Evolutionary conservation across 2,888 invertebrate species (phyloP).

Genomic region (Ernsta delagoae): DNA sequence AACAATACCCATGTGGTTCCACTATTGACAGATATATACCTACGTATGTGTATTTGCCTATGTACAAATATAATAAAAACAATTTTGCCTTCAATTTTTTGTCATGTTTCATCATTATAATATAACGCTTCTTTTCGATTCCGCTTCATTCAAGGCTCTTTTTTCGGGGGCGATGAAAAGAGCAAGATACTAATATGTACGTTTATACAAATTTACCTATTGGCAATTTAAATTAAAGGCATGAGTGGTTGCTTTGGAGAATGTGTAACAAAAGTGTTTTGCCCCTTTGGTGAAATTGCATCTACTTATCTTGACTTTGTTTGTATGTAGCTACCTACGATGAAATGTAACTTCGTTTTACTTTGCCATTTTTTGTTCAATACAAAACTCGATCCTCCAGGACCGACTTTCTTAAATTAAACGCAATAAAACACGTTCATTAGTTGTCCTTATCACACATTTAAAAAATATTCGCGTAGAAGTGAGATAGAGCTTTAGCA

Average conservation of each 20-base stretch:
- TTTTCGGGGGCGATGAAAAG: neutral
- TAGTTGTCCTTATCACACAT: conserved; percentile 42
- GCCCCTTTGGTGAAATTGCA: conserved; percentile 27
- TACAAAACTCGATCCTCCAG: conserved; percentile 60
- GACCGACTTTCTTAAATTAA: conserved; percentile 53
- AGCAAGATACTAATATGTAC: neutral
- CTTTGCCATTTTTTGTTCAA: conserved; percentile 52
- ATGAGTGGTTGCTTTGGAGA: conserved; percentile 23
- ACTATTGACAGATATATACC: conserved; percentile 38
- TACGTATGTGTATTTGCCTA: too few relatives aligned
- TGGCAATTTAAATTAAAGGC: conserved; percentile 26
- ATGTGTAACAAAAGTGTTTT: conserved; percentile 20
- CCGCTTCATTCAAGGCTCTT: conserved; percentile 21
- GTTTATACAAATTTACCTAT: conserved; percentile 3
- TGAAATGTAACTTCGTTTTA: conserved; percentile 39
- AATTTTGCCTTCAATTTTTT: conserved; percentile 38
- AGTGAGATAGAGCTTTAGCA: conserved; percentile 49
- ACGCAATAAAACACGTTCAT: conserved; percentile 47
- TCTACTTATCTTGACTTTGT: conserved; percentile 23
- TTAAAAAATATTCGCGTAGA: conserved; percentile 42
- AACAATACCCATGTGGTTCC: conserved; percentile 53
- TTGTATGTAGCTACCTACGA: too few relatives aligned
- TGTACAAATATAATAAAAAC: conserved; percentile 24
- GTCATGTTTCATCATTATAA: conserved; percentile 46
- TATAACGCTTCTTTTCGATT: conserved; percentile 1